phyloP scores from a whole-genome alignment of 2,888 invertebrate species.

The Polydrusus cervinus region DNA sequence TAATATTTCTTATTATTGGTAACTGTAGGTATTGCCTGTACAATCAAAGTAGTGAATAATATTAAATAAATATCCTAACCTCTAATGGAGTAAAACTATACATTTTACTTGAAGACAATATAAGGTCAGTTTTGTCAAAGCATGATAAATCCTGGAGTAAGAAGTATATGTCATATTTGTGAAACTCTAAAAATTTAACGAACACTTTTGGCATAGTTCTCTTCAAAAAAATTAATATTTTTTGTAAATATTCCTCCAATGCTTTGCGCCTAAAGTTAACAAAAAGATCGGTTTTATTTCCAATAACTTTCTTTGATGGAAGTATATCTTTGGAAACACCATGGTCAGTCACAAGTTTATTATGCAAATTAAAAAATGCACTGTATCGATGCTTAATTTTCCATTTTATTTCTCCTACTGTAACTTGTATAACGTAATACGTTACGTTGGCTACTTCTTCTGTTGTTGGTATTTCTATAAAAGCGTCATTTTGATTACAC shows the following conservation, averaged over 20 bases:
- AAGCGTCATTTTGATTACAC: slow-evolving; percentile 79
- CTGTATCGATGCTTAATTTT: slow-evolving; percentile 89
- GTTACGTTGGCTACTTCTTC: slow-evolving; percentile 80
- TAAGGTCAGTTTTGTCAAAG: slow-evolving; percentile 82
- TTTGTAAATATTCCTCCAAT: slow-evolving; percentile 86
- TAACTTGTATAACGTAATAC: slow-evolving; percentile 82
- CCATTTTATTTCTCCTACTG: slow-evolving; percentile 86
- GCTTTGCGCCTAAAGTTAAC: slow-evolving; percentile 87
- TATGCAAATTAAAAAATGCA: slow-evolving; percentile 92
- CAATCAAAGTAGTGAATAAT: too few relatives aligned
- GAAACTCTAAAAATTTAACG: slow-evolving; percentile 90
- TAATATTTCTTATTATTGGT: too few relatives aligned
- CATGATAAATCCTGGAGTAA: slow-evolving; percentile 89
- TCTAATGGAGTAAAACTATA: slow-evolving; percentile 86
- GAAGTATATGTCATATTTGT: slow-evolving; percentile 92
- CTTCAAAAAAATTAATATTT: slow-evolving; percentile 83
- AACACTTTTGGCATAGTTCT: slow-evolving; percentile 87
- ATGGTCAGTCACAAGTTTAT: slow-evolving; percentile 85
- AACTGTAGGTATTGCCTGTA: too few relatives aligned
- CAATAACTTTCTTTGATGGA: slow-evolving; percentile 94
- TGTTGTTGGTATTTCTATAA: slow-evolving; percentile 79
- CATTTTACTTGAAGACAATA: slow-evolving; percentile 75
- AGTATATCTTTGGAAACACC: slow-evolving; percentile 88
- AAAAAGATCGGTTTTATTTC: slow-evolving; percentile 91
- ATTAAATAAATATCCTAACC: too few relatives aligned